Evolutionary conservation across 2,888 invertebrate species (phyloP), one percentile per base, ranked within the genome.

Genomic region (Thymelicus sylvestris): DNA sequence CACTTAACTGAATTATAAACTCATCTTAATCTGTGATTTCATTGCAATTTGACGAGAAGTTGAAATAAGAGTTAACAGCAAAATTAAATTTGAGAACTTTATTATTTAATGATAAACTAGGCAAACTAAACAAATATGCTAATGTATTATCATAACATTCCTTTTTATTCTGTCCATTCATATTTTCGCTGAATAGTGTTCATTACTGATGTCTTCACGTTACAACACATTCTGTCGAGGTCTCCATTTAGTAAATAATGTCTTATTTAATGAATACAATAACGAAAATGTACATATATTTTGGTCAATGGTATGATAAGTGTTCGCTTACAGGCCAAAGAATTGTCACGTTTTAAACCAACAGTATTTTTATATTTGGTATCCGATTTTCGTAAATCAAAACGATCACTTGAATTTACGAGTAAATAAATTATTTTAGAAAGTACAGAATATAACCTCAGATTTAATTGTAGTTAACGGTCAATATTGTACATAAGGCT

Each of bases 361-460:
- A 55, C 62, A 62, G 55, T 55, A 62, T 19, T 41, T 31, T 19
- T 60, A 19, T 64, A n/a, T 64, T 38, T 66, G 65, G 65, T 66
- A 68, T 68, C 62, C 57, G 63, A 41, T 68, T 55, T 47, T 44
- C 57, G 57, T 50, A 15, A 31, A 39, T 10, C n/a, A 47, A 52
- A 24, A 50, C 44, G 52, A 63, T 68, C n/a, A 57, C 31, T 57
- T 57, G 10, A 69, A 57, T 12, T 44, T 10, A 57, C 7, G 39
- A 39, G 62, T 68, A 55, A 55, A 44, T 68, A 67, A 67, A 57
- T 64, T 65, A 70, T 70, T 70, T 65, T 50, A 60, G 52, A 66
- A 76, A 77, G 79, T 79, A 79, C 76, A 78, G 68, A 76, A 74
- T 71, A 60, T 73, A 78, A 79, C 74, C 77, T 80, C 78, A 77